Percentiles rank a stretch among this genome's conserved stretches.
Evolutionary conservation across 2,888 invertebrate species (phyloP).

Genomic region (Tetramorium bicarinatum): DNA sequence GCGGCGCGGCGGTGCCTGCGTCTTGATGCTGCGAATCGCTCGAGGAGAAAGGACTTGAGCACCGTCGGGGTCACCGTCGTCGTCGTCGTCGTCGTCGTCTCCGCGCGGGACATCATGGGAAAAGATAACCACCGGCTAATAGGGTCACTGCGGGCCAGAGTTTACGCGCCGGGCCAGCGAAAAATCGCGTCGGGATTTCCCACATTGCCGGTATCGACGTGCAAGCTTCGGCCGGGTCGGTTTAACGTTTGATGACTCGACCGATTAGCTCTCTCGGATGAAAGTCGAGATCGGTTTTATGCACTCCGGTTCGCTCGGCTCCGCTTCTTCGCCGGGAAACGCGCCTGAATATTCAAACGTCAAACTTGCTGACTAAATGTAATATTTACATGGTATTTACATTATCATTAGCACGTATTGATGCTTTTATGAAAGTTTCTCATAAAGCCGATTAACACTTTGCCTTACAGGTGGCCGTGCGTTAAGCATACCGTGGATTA

Average conservation of each 20-base stretch:
- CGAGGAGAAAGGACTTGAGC: slow-evolving; percentile 76
- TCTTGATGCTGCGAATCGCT: slow-evolving; percentile 57
- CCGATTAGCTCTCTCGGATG: slow-evolving; percentile 41
- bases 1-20: slow-evolving; percentile 33
- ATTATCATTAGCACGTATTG: slow-evolving; percentile 31
- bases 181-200: slow-evolving; percentile 59
- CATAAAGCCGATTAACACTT: slow-evolving; percentile 29
- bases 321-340: neutral
- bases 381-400: slow-evolving; percentile 20
- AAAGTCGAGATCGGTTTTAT: slow-evolving; percentile 30
- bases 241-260: slow-evolving; percentile 27
- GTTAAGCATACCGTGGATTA: slow-evolving; percentile 1
- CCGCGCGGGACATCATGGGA: slow-evolving; percentile 68
- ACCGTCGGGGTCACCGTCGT: slow-evolving; percentile 70
- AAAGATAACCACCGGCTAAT: slow-evolving; percentile 74
- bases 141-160: slow-evolving; percentile 71
- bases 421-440: slow-evolving; percentile 40
- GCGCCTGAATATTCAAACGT: slow-evolving; percentile 9
- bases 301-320: neutral
- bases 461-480: neutral
- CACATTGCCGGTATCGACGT: slow-evolving; percentile 52
- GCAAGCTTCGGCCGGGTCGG: slow-evolving; percentile 1
- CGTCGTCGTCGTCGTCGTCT: slow-evolving; percentile 50
- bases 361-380: slow-evolving; percentile 11
- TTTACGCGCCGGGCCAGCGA: slow-evolving; percentile 60